Conservation (phyloP, 2,113 vertebrate genomes). For the Chiloscyllium plagiosum region DNA sequence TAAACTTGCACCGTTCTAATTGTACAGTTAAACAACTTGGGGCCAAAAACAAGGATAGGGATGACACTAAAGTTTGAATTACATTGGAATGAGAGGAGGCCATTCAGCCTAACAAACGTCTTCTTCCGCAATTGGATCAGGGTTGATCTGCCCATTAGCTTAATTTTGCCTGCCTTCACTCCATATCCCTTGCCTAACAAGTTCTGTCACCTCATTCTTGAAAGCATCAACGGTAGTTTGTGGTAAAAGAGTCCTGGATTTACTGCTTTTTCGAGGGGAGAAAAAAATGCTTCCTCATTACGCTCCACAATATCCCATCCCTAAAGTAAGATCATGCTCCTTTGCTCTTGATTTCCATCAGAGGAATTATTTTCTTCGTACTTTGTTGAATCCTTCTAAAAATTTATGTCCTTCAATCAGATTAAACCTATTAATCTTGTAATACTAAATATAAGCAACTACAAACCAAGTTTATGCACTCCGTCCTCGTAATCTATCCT, state of each 20-base stretch:
- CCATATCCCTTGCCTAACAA: neutral
- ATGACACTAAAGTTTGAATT: neutral
- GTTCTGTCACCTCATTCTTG: neutral
- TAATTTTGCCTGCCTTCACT: neutral
- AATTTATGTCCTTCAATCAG: neutral
- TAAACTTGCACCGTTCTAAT: neutral
- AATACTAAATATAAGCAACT: neutral
- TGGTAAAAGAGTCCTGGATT: neutral
- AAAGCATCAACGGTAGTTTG: neutral
- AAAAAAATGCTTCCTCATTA: neutral
- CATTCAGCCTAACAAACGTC: neutral
- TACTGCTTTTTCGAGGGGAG: neutral
- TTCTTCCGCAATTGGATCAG: neutral
- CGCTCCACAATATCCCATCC: neutral
- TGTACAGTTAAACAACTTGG: neutral
- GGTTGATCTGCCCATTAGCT: neutral
- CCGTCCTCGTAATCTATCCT: neutral
- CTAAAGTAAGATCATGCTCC: neutral
- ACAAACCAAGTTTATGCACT: neutral
- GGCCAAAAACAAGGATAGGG: neutral
- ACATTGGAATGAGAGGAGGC: neutral
- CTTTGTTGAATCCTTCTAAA: neutral
- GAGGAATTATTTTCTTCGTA: neutral
- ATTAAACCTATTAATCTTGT: neutral
- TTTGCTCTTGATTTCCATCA: neutral